A percentile compares a stretch with the other conserved stretches of the same genome.
phyloP scores from a whole-genome alignment of 2,888 invertebrate genomes.

The Trissolcus japonicus region DNA sequence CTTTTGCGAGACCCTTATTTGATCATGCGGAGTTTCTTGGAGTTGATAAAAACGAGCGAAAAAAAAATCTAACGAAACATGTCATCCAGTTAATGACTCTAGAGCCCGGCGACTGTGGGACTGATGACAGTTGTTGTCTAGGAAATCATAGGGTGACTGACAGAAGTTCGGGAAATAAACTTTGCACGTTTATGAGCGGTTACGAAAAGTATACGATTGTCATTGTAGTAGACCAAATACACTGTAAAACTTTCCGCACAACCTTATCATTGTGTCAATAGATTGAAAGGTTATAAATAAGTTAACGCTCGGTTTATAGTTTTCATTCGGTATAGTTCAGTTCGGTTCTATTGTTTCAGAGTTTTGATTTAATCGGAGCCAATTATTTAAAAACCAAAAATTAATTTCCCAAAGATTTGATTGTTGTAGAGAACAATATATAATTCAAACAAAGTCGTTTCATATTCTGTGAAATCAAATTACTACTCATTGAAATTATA shows the following conservation, averaged over 20 bases:
- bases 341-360: no score
- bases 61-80: conserved; percentile 40
- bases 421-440: no score
- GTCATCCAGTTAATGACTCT: conserved; percentile 46
- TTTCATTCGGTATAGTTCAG: no score
- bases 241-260: conserved; percentile 38
- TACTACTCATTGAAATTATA: no score
- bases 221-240: conserved; percentile 50
- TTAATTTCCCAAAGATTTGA: no score
- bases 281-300: conserved; percentile 31
- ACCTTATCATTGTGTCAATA: conserved; percentile 47
- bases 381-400: no score
- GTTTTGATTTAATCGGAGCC: no score
- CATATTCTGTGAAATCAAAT: no score
- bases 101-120: conserved; percentile 38
- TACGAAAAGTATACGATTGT: conserved; percentile 48
- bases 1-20: conserved; percentile 44
- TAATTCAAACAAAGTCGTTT: no score
- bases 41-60: conserved; percentile 40
- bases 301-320: neutral
- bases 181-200: conserved; percentile 38
- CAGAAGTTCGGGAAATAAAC: conserved; percentile 48
- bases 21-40: conserved; percentile 38
- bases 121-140: conserved; percentile 49
- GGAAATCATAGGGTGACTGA: conserved; percentile 48